Evolutionary conservation across 2,888 invertebrate species (phyloP), one percentile per base, ranked within the genome.

Genomic region (Folsomia candida): DNA sequence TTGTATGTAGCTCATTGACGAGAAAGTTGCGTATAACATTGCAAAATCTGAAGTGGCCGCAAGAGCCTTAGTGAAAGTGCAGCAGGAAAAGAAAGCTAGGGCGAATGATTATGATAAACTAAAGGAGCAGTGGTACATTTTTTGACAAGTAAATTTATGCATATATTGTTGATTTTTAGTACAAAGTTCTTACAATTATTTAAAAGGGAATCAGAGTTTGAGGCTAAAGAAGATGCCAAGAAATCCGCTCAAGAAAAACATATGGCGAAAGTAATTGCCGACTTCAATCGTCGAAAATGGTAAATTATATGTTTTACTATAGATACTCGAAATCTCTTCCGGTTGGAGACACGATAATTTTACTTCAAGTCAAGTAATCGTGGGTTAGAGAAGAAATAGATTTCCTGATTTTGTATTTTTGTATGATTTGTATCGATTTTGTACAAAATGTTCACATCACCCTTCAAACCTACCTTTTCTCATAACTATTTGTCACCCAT

Each of bases 131-230:
- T 79, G 79, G 79, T 77, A 61, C 64, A 58, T 66, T 58, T 28
- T 47, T 72, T 51, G 28, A n/a, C n/a, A 78, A 76, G 77, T 54
- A 54, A 28, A 62, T 11, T 28, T 62, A 37, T 28, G n/a, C 3
- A 29, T 26, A 57, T 57, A 22, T n/a, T 22, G 24, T 22, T 20
- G n/a, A n/a, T n/a, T n/a, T n/a, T n/a, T n/a, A n/a, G n/a, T n/a
- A n/a, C n/a, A n/a, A n/a, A n/a, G n/a, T n/a, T n/a, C n/a, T n/a
- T n/a, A n/a, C n/a, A n/a, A 54, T 66, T 59, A 37, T 51, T 69
- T 37, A 54, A 14, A n/a, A 78, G 78, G 79, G 75, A 79, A 60
- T 59, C 69, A n/a, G 76, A 77, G 61, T 63, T 57, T 47, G 65
- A 64, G 29, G 70, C 66, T 14, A 78, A 75, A 58, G 68, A 60